These are phyloP conservation scores for Oncorhynchus keta DNA, from an alignment of 2,113 vertebrate genomes.

Conservation along the genomic window DNA sequence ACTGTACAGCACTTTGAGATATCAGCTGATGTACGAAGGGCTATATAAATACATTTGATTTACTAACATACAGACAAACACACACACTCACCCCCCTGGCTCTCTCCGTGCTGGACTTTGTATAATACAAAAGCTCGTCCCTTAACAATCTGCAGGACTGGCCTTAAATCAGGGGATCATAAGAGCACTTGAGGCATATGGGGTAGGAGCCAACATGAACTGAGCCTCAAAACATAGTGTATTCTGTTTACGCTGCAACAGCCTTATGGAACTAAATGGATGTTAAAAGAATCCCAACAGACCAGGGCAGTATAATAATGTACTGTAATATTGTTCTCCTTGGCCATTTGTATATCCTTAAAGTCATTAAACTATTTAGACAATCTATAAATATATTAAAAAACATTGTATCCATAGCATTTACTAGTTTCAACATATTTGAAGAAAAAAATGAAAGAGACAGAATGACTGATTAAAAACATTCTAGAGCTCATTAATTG, in stretches of 20 bases:
- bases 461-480: background rate
- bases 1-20: no score
- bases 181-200: conserved; percentile 49
- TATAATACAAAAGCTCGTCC: conserved; percentile 25
- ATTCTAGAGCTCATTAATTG: conserved; percentile 16
- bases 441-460: background rate
- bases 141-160: conserved; percentile 36
- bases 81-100: background rate
- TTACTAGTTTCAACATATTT: background rate
- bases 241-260: conserved; percentile 20
- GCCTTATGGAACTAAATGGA: background rate
- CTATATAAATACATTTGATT: no score
- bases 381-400: no score
- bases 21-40: no score
- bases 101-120: conserved; percentile 25
- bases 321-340: conserved; percentile 3
- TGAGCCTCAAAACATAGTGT: background rate
- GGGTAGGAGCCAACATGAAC: conserved; percentile 34
- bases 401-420: background rate
- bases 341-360: background rate
- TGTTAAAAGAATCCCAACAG: no score
- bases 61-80: background rate
- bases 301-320: background rate
- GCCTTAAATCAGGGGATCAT: conserved; percentile 26
- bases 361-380: no score